Conservation (phyloP, 1,140 invertebrate genomes). For the Tribolium castaneum region DNA sequence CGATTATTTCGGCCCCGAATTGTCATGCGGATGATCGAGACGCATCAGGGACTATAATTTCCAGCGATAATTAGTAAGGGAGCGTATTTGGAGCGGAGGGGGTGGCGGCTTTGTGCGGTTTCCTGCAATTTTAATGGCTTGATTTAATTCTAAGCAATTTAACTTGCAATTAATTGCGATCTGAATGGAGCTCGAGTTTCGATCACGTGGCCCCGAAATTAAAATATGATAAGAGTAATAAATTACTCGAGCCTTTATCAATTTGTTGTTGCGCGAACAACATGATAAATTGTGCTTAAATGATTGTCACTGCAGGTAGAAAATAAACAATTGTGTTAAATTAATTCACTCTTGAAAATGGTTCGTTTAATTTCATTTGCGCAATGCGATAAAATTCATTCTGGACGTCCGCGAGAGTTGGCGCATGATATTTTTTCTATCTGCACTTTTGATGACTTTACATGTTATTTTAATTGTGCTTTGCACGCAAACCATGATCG, state of each 20-base stretch:
- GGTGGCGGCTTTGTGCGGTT: conserved; percentile 17
- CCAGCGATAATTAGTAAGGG: conserved; percentile 18
- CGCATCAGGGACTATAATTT: conserved; percentile 8
- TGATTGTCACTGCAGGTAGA: not conserved
- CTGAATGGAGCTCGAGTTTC: not conserved
- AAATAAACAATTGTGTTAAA: conserved; percentile 5
- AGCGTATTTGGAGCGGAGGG: not conserved
- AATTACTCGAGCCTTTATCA: not conserved
- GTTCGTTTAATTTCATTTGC: conserved; percentile 13
- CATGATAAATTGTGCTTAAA: not conserved
- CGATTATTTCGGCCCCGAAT: conserved; percentile 13
- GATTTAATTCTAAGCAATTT: conserved; percentile 36
- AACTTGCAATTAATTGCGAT: conserved; percentile 32
- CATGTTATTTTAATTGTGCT: not conserved
- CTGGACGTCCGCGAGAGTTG: not conserved
- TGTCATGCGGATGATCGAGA: not conserved
- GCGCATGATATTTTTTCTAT: conserved; percentile 6
- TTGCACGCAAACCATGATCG: not conserved
- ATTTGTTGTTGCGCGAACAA: not conserved
- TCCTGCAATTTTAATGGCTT: conserved; percentile 32
- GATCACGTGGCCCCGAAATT: not conserved
- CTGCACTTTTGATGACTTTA: conserved; percentile 17
- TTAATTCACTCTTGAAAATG: conserved; percentile 14
- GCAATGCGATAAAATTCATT: conserved; percentile 23
- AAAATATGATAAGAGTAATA: not conserved